phyloP scores from a whole-genome alignment of 2,888 invertebrate genomes.

The Aphidius colemani region DNA sequence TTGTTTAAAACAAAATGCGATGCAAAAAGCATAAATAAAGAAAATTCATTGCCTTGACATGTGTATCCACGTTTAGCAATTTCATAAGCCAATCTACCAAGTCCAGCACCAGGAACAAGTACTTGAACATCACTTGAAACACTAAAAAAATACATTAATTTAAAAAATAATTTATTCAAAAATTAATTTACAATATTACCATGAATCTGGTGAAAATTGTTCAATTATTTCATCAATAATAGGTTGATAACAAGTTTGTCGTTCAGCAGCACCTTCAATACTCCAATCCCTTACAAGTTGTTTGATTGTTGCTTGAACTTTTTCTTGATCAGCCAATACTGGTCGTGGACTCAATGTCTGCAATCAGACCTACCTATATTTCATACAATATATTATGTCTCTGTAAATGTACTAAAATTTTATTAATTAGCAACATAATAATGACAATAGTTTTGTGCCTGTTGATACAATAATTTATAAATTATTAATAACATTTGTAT shows the following conservation, averaged over 20 bases:
- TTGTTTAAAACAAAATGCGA: slow-evolving; percentile 95
- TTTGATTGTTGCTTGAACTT: slow-evolving; percentile 92
- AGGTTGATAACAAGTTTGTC: slow-evolving; percentile 86
- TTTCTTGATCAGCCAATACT: slow-evolving; percentile 65
- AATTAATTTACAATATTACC: slow-evolving; percentile 45
- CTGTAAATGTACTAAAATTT: slow-evolving; percentile 43
- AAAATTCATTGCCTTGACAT: slow-evolving; percentile 98
- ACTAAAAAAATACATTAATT: slow-evolving; percentile 43
- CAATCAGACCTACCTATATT: slow-evolving; percentile 51
- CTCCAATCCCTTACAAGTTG: slow-evolving; percentile 99
- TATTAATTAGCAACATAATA: too few relatives aligned
- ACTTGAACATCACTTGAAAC: slow-evolving; percentile 68
- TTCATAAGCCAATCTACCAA: slow-evolving; percentile 93
- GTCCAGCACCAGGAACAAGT: slow-evolving; percentile 94
- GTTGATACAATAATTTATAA: background rate
- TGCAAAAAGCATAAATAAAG: slow-evolving; percentile 95
- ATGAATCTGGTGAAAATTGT: slow-evolving; percentile 71
- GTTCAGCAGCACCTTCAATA: slow-evolving; percentile 77
- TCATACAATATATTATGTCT: slow-evolving; percentile 43
- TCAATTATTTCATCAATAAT: slow-evolving; percentile 82
- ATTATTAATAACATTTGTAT: too few relatives aligned
- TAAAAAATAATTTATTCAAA: background rate
- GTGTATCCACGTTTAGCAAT: slow-evolving; percentile 86
- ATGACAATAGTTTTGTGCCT: slow-evolving; percentile 39
- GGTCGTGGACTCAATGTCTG: slow-evolving; percentile 53